A percentile compares a stretch with the other conserved stretches of the same genome.
phyloP scores from a whole-genome alignment of 2,113 vertebrate genomes.

The Alligator sinensis region DNA sequence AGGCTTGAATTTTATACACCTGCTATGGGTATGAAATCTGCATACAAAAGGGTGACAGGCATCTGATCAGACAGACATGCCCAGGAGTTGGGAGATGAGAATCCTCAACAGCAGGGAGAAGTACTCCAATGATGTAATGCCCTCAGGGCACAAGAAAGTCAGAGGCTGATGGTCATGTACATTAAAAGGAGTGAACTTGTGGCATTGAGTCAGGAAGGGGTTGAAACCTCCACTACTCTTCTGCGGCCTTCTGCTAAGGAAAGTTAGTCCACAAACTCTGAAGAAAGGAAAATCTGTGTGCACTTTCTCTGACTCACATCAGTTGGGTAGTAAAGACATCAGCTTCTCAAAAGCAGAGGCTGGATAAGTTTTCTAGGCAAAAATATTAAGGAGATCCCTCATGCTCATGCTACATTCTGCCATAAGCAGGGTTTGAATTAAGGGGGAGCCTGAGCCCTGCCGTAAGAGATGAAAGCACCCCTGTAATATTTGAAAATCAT shows the following conservation, averaged over 20 bases:
- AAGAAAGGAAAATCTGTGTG: not conserved
- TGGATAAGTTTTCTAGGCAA: not conserved
- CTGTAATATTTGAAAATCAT: no score
- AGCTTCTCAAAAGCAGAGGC: not conserved
- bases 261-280: not conserved
- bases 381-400: not conserved
- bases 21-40: not conserved
- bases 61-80: not conserved
- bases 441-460: no score
- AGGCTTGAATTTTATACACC: not conserved
- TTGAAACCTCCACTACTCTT: not conserved
- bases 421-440: not conserved
- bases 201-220: not conserved
- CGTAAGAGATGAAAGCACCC: no score
- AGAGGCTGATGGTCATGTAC: not conserved
- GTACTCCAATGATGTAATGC: fast-evolving
- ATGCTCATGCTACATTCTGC: not conserved
- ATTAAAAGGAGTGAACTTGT: fast-evolving
- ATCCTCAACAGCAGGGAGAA: not conserved
- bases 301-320: not conserved
- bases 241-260: not conserved
- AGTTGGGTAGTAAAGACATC: not conserved
- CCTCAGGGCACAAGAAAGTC: not conserved
- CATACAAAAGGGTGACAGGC: not conserved
- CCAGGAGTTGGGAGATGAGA: not conserved